Evolutionary conservation across 2,888 invertebrate species (phyloP), one percentile per base, ranked within the genome.

Genomic region (Argynnis bischoffii): DNA sequence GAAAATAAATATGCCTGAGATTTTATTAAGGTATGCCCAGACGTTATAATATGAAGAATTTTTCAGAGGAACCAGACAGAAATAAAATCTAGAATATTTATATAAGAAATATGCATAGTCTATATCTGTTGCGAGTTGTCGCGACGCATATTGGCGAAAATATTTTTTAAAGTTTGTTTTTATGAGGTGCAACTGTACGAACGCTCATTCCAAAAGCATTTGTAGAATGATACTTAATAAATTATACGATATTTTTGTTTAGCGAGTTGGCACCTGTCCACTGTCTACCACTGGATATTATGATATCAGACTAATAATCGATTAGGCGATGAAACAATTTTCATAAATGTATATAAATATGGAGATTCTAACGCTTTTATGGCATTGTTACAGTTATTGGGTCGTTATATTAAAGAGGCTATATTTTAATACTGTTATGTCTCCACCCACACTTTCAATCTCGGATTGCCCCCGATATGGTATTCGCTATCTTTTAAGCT

Each of bases 171-270:
- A 86, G 78, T 85, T 86, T 88, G 83, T 88, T 91, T 90, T 90
- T 88, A 90, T 86, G 88, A 89, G 85, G 87, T 92, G 90, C 90
- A 91, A 89, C 85, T 85, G 85, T 87, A 84, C 78, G 83, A 81
- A 83, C 78, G 79, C 84, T 87, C 88, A 83, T 81, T 83, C 78
- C 77, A 69, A 79, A 86, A 83, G 82, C 81, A 90, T 87, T 83
- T 84, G 87, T 86, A 88, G 87, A 90, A 89, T 89, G 84, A 84
- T 88, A 85, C 79, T 79, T 79, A 86, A 92, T 90, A 90, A 92
- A 89, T 92, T 90, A 90, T 86, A 85, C 80, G 85, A 87, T 91
- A 92, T 92, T 92, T 91, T 90, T 87, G 87, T 87, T 83, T 81
- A 80, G 79, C 80, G 83, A 82, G 78, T 91, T 92, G 92, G 92